Base-by-base conservation (phyloP, 2,888 invertebrate species). In the Microctonus hyperodae region DNA sequence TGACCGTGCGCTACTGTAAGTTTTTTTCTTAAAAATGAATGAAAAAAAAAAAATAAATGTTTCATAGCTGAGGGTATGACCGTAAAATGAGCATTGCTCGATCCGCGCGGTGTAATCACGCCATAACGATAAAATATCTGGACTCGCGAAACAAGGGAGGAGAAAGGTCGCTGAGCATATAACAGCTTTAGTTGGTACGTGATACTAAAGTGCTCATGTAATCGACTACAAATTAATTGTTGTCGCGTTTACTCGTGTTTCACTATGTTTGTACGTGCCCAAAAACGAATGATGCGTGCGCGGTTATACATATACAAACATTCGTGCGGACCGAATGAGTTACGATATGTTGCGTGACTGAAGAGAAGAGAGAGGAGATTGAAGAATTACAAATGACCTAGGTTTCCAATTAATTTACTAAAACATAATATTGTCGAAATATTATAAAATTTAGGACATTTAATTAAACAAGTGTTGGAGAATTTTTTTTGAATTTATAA, bases 211-310 rank as follows among this genome's bases (percentile, higher is more conserved):
- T 69, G 48, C 63, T 44, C 53, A 65, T 72, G 72, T 77, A 75
- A 77, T 77, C 76, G 75, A 77, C 73, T 69, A 70, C 71, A 70
- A 76, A 76, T 74, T 76, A 76, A 76, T 75, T 69, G 74, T 61
- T 62, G 65, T 60, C 57, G 63, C 61, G 63, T 51, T 72, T 55
- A 60, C 60, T 40, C 69, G 70, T 69, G 69, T 69, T 71, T 25
- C 70, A 63, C 51, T 63, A 69, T 55, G 44, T 44, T 44, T 44
- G 44, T 44, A 44, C 44, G 44, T 44, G 44, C 64, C 56, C 48
- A 60, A 53, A 48, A 65, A 69, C 72, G 72, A 74, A 70, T 71
- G 74, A 74, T 70, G 73, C 74, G 71, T 73, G 69, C 66, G 68
- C 66, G 68, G 68, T 70, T 72, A 66, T 69, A 64, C 67, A 69